Percentiles rank a stretch among this genome's conserved stretches.
Evolutionary conservation across 2,113 vertebrate species (phyloP).

Genomic region (Prunella himalayana): DNA sequence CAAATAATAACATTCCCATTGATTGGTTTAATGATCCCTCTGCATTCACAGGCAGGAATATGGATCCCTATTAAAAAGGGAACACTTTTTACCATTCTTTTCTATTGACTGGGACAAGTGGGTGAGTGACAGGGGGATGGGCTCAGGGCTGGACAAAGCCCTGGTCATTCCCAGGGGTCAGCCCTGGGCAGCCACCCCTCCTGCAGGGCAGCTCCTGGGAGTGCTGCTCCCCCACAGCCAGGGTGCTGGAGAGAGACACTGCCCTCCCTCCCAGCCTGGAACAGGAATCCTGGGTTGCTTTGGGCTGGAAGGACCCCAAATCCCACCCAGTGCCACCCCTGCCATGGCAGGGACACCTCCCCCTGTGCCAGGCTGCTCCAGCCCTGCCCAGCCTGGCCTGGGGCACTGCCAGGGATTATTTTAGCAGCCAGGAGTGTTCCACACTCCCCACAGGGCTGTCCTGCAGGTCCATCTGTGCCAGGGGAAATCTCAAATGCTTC

Average conservation of each 20-base stretch:
- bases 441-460: not conserved
- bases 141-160: not conserved
- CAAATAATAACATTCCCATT: constrained; percentile 30
- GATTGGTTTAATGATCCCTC: constrained; percentile 11
- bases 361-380: not conserved
- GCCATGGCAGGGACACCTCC: not conserved
- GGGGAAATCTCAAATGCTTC: rapidly evolving
- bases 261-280: not conserved
- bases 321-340: not conserved
- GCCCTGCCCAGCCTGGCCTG: not conserved
- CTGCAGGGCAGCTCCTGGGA: not conserved
- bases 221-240: not conserved
- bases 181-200: not conserved
- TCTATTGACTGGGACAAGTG: not conserved
- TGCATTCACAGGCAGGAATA: not conserved
- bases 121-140: not conserved
- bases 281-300: rapidly evolving
- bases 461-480: not conserved
- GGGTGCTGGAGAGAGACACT: rapidly evolving
- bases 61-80: not conserved
- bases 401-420: not conserved
- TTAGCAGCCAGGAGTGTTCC: not conserved
- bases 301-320: not conserved
- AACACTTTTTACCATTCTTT: not conserved
- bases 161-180: not conserved